phyloP scores from a whole-genome alignment of 2,797 vertebrate species.

The Chlorospingus semifuscus region DNA sequence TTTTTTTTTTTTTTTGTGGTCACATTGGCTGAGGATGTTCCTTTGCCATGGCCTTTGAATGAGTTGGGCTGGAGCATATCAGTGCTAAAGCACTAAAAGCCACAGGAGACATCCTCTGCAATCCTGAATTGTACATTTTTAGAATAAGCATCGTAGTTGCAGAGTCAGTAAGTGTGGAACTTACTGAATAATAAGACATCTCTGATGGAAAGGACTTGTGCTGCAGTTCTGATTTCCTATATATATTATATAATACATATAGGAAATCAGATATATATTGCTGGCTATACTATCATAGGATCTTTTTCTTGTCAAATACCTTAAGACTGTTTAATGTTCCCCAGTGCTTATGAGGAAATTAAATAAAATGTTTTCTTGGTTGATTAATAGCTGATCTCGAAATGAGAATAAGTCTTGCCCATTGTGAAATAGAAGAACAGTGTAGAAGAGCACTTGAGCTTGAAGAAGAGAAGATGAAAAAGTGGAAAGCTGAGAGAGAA shows the following conservation, averaged over 20 bases:
- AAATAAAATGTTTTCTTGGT: background rate
- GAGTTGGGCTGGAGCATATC: background rate
- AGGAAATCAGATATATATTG: background rate
- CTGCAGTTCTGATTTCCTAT: background rate
- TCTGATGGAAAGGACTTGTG: background rate
- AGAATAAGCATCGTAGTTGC: background rate
- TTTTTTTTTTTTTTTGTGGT: background rate
- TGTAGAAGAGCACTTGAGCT: slow-evolving; percentile 66
- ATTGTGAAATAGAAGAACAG: slow-evolving; percentile 70
- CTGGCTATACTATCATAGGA: background rate
- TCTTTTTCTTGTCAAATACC: background rate
- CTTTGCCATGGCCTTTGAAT: background rate
- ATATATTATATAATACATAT: too few relatives aligned
- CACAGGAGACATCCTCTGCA: background rate
- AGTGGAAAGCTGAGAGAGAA: slow-evolving; percentile 63
- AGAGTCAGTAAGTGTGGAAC: background rate
- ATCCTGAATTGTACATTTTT: background rate
- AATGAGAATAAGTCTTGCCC: slow-evolving; percentile 45
- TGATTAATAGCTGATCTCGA: slow-evolving; percentile 59
- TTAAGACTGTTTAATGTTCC: background rate
- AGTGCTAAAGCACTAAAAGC: background rate
- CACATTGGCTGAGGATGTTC: background rate
- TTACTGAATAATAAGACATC: background rate
- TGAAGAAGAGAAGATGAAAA: slow-evolving; percentile 63
- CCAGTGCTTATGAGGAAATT: background rate